phyloP scores from a whole-genome alignment of 2,797 vertebrate species.

The Epinephelus coioides region DNA sequence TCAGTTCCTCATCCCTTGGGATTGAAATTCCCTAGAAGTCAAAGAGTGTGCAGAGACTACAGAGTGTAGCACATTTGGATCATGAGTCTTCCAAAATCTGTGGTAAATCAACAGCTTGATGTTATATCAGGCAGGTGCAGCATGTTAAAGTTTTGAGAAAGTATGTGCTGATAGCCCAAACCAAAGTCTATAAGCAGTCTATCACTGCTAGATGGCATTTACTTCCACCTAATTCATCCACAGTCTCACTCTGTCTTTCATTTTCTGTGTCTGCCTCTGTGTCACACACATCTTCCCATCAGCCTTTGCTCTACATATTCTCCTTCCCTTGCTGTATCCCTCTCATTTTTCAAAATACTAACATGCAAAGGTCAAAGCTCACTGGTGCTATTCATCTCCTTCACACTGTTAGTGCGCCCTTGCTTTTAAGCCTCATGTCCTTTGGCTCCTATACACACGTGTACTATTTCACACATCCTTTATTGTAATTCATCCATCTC shows the following conservation, averaged over 20 bases:
- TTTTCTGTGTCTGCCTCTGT: neutral
- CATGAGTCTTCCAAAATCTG: conserved; percentile 4
- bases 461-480: neutral
- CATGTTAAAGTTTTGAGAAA: conserved; percentile 22
- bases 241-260: conserved; percentile 4
- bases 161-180: conserved; percentile 17
- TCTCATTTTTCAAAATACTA: conserved; percentile 20
- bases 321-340: conserved; percentile 1
- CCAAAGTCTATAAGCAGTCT: conserved; percentile 43
- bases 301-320: conserved; percentile 26
- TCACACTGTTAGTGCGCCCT: conserved; percentile 15
- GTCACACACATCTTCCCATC: conserved; percentile 19
- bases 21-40: conserved; percentile 11
- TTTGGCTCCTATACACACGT: neutral
- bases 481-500: neutral
- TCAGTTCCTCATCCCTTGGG: conserved; percentile 21
- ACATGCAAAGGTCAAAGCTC: conserved; percentile 36
- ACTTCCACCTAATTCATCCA: conserved; percentile 44
- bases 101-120: neutral
- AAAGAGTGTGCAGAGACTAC: neutral
- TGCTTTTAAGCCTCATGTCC: conserved; percentile 7
- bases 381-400: conserved; percentile 27
- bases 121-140: conserved; percentile 37
- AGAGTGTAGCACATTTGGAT: conserved; percentile 5
- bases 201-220: conserved; percentile 23